Base-by-base conservation (phyloP, 2,797 vertebrate genomes). In the Oreortyx pictus region DNA sequence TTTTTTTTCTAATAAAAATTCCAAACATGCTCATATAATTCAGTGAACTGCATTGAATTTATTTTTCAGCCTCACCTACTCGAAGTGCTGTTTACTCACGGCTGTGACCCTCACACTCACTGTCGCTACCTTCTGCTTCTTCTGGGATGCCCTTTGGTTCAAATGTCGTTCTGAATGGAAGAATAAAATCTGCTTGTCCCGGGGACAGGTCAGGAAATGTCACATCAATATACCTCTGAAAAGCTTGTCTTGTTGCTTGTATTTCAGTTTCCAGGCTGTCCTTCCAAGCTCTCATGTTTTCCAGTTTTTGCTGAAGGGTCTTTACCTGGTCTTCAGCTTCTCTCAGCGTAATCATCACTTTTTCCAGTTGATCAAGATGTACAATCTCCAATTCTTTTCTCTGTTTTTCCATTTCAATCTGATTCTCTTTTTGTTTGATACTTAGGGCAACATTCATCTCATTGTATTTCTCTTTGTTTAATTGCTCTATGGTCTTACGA, bases 171-270 rank as follows among this genome's bases (percentile, higher is more conserved):
- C 97, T 96, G 95, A 95, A 88, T 29, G 97, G 97, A 72, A 98
- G 92, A 88, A 98, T 96, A 80, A 98, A 98, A 94, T 97, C 94
- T 16, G 97, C 97, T 43, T 98, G 97, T 8, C 97, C 97, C 6
- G 96, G 96, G 3, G 93, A 95, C 81, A 98, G 93, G 29, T 93
- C 93, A 68, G 97, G 96, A 92, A 97, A 98, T 1, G 97, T 97
- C 43, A 75, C 85, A 73, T 96, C 95, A 88, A 97, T 97, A 29
- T 97, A 97, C 66, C 97, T 97, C 78, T 97, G 97, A 95, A 98
- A 98, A 41, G 97, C 96, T 61, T 70, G 79, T 68, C 97, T 96
- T 41, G 93, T 98, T 88, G 96, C 96, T 86, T 96, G 61, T 84
- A 98, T 90, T 82, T 98, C 97, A 9, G 85, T 90, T 92, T 97